These are phyloP conservation scores for Tenthredo mesomela DNA, from an alignment of 2,888 invertebrate genomes.

Conservation along the genomic window DNA sequence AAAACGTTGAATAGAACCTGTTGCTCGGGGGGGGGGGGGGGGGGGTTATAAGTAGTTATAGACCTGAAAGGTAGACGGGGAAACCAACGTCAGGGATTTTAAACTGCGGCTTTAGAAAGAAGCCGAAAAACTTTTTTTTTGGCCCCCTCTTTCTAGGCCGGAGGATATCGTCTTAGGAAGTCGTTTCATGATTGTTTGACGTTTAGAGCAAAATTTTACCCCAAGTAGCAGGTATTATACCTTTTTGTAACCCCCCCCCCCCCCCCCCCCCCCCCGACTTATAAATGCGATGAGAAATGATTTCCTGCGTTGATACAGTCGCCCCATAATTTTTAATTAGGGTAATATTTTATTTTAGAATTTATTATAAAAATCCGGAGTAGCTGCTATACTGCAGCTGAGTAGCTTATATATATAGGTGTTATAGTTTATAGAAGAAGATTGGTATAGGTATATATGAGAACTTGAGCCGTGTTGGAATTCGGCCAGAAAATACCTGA, in stretches of 20 bases:
- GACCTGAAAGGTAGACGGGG: background rate
- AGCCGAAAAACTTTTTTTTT: background rate
- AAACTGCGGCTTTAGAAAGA: constrained; percentile 29
- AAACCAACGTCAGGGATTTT: background rate
- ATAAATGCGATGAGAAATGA: background rate
- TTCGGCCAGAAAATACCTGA: constrained; percentile 25
- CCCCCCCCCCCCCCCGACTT: background rate
- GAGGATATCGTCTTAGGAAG: constrained; percentile 14
- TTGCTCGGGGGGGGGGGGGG: constrained; percentile 55
- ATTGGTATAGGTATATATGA: background rate
- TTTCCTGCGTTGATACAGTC: background rate
- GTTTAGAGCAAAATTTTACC: background rate
- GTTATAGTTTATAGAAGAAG: background rate
- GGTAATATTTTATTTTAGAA: background rate
- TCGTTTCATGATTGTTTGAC: background rate
- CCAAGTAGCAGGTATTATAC: background rate
- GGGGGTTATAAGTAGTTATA: background rate
- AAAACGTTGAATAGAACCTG: constrained; percentile 66
- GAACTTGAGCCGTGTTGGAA: constrained; percentile 14
- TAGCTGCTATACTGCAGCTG: background rate
- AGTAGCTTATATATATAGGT: background rate
- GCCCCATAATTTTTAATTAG: background rate
- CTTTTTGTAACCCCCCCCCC: background rate
- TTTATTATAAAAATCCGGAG: background rate
- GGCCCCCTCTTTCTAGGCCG: background rate